Evolutionary conservation across 2,888 invertebrate species (phyloP), one percentile per base, ranked within the genome.

Genomic region (Lasioglossum marginatum): DNA sequence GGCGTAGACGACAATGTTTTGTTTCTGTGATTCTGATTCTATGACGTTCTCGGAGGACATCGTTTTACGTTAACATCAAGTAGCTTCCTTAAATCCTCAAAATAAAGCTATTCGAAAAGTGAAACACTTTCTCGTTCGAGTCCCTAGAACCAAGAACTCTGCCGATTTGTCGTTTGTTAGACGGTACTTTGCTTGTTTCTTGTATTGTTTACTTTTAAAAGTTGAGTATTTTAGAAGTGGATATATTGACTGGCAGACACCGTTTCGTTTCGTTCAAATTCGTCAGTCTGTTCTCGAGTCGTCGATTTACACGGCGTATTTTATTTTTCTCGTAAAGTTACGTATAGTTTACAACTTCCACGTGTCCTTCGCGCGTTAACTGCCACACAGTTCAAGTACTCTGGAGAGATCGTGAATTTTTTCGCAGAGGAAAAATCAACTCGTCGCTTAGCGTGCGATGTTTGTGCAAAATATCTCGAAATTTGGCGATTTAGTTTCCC

Each of bases 351-450:
- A 27, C 16, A 63, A 31, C 16, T 31, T 63, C 63, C 31, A 31
- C 63, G 31, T 31, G 63, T 63, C 31, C 63, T 72, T 48, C 14
- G 48, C 48, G 31, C 57, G 74, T 74, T 74, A n/a, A 40, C 74
- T 57, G 57, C 37, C 37, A 57, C 27, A 14, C 71, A 23, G 31
- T 23, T 66, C 31, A 34, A 57, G 31, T 27, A 31, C 63, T 31
- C 63, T 1, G 63, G 31, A 5, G 63, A 27, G 27, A 57, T 57
- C 57, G 57, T 57, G 31, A 16, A 31, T 5, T 2, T 31, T 31
- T 63, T 63, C 31, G 63, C 63, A 31, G 31, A 63, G 63, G 63
- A 31, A 16, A 63, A 63, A 31, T 63, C 16, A 31, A 63, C 31
- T 57, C 12, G 57, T 57, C 57, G 57, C 57, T 57, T n/a, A n/a